Percentiles rank a stretch among this genome's conserved stretches.
These are phyloP conservation scores for Bombus pyrosoma DNA, from an alignment of 1,140 invertebrate genomes.

Conservation along the genomic window DNA sequence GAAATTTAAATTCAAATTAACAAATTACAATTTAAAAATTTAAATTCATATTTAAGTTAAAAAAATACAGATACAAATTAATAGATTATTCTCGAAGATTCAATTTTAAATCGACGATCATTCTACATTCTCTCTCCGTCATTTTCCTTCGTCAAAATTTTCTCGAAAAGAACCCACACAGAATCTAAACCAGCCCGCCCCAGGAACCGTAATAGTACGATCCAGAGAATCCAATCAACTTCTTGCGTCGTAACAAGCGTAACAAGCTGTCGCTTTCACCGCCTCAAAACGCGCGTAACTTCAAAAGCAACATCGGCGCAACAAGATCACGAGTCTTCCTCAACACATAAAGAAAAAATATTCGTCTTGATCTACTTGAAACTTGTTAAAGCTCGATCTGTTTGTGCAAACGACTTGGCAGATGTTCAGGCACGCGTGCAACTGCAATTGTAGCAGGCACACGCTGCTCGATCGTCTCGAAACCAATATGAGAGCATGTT, in stretches of 20 bases:
- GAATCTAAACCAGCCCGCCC: too few species aligned
- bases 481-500: conserved; percentile 21
- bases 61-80: background rate
- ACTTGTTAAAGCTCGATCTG: background rate
- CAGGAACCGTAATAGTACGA: too few species aligned
- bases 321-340: background rate
- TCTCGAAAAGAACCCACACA: too few species aligned
- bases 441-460: background rate
- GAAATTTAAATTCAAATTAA: background rate
- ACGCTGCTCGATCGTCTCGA: background rate
- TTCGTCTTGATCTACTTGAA: background rate
- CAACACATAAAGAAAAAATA: too few species aligned
- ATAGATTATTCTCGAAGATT: background rate
- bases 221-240: too few species aligned
- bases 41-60: background rate
- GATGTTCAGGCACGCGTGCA: conserved; percentile 22
- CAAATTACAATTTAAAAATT: background rate
- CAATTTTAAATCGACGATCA: background rate
- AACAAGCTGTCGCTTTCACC: background rate
- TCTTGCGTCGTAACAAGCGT: too few species aligned
- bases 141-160: too few species aligned
- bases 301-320: background rate
- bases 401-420: conserved; percentile 11
- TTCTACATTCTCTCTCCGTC: too few species aligned
- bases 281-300: background rate